Evolutionary conservation across 1,140 invertebrate genomes (phyloP).

Genomic region (Diabrotica virgifera): DNA sequence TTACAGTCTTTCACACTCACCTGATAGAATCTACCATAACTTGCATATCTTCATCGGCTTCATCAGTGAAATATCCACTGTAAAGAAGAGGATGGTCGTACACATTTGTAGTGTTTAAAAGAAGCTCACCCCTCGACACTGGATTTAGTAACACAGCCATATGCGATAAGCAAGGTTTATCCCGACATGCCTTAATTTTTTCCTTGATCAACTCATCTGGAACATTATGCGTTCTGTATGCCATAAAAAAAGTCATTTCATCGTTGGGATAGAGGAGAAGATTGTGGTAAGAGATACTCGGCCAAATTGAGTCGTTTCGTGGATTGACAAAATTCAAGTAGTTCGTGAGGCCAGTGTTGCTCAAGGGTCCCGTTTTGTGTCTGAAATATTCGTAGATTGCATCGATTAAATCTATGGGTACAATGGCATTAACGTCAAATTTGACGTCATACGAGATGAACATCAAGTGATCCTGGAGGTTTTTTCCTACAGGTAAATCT

Average conservation of each 20-base stretch:
- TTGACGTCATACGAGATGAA: constrained; percentile 14
- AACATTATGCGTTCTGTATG: constrained; percentile 5
- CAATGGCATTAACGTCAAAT: constrained; percentile 15
- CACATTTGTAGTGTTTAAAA: constrained; percentile 57
- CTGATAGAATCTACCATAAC: constrained; percentile 48
- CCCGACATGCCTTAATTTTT: constrained; percentile 13
- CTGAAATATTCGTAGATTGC: constrained; percentile 30
- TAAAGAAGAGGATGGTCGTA: constrained; percentile 63
- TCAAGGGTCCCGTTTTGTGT: constrained; percentile 26
- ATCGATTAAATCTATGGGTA: constrained; percentile 13
- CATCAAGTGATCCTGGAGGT: constrained; percentile 53
- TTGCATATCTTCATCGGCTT: constrained; percentile 50
- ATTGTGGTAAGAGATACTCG: constrained; percentile 38
- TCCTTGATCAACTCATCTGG: constrained; percentile 7
- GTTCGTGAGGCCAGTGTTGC: constrained; percentile 24
- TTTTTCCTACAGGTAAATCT: constrained; percentile 48
- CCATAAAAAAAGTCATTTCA: constrained; percentile 11
- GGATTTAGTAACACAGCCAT: constrained; percentile 65
- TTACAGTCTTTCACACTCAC: constrained; percentile 23
- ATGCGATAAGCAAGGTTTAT: constrained; percentile 6
- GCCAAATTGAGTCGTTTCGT: constrained; percentile 26
- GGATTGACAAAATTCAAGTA: constrained; percentile 28
- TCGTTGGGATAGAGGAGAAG: constrained; percentile 47
- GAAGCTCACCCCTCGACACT: constrained; percentile 59
- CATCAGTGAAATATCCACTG: constrained; percentile 62